Conservation (phyloP, 2,797 vertebrate genomes). For the Columba guinea region DNA sequence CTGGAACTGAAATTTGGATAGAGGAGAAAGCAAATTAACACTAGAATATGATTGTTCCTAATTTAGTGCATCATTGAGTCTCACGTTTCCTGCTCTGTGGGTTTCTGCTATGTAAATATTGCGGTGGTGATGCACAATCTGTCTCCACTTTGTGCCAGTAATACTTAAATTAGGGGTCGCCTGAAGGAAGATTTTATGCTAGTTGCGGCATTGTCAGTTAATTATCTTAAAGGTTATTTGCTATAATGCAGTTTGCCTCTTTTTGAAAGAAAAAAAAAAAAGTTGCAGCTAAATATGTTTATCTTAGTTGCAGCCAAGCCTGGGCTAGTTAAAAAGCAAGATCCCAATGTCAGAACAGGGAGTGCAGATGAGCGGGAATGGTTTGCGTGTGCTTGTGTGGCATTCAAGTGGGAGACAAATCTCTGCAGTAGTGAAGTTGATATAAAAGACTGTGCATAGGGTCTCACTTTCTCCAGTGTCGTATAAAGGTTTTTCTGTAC, state of each 20-base stretch:
- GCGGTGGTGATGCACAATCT: slow-evolving; percentile 94
- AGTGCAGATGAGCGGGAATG: slow-evolving; percentile 1
- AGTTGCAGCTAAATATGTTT: slow-evolving; percentile 73
- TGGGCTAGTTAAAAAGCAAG: slow-evolving; percentile 22
- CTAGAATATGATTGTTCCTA: slow-evolving; percentile 95
- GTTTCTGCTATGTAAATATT: slow-evolving; percentile 91
- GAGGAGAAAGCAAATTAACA: slow-evolving; percentile 88
- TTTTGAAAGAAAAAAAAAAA: slow-evolving; percentile 63
- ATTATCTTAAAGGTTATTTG: slow-evolving; percentile 89
- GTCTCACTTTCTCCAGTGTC: background rate
- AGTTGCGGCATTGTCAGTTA: slow-evolving; percentile 83
- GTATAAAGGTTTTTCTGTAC: background rate
- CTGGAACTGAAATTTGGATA: slow-evolving; percentile 80
- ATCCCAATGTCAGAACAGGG: background rate
- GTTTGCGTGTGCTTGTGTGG: background rate
- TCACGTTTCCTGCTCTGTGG: slow-evolving; percentile 94
- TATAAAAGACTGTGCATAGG: background rate
- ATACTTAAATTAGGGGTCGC: slow-evolving; percentile 94
- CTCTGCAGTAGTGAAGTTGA: background rate
- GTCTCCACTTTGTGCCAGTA: slow-evolving; percentile 94
- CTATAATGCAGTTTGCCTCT: slow-evolving; percentile 82
- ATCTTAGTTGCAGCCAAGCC: slow-evolving; percentile 58
- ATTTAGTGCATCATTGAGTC: slow-evolving; percentile 99
- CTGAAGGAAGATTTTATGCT: slow-evolving; percentile 90
- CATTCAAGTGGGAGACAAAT: background rate